Percentiles rank a stretch among this genome's conserved stretches.
Conservation (phyloP, 2,113 vertebrate genomes). For the Heptranchias perlo region DNA sequence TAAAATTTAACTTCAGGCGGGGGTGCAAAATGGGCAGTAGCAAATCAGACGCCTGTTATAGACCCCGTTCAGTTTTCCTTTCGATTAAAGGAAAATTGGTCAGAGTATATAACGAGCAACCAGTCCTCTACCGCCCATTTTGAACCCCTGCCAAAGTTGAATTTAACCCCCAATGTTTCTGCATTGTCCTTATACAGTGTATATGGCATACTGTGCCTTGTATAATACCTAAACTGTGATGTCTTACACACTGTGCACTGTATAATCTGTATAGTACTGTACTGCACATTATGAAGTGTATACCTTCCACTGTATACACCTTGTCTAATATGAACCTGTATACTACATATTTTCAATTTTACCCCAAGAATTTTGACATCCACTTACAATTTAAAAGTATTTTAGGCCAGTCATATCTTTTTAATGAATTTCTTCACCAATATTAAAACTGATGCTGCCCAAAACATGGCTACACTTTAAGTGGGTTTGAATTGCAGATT, state of each 20-base stretch:
- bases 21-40: too few relatives aligned
- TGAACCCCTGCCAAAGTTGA: too few relatives aligned
- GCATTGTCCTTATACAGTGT: not conserved
- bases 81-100: not conserved
- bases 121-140: too few relatives aligned
- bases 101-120: not conserved
- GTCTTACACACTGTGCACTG: too few relatives aligned
- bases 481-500: not conserved
- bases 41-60: too few relatives aligned
- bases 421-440: not conserved
- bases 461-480: not conserved
- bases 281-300: not conserved
- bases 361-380: not conserved
- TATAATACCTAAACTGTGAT: too few relatives aligned
- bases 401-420: not conserved
- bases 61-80: not conserved
- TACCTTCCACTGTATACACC: not conserved
- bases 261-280: not conserved
- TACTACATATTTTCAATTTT: not conserved
- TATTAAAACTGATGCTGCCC: not conserved
- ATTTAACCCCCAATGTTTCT: not conserved
- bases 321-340: not conserved
- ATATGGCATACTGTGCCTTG: not conserved
- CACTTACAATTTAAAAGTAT: not conserved
- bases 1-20: not conserved